Base-by-base conservation (phyloP, 2,113 vertebrate genomes). In the Heloderma charlesbogerti region DNA sequence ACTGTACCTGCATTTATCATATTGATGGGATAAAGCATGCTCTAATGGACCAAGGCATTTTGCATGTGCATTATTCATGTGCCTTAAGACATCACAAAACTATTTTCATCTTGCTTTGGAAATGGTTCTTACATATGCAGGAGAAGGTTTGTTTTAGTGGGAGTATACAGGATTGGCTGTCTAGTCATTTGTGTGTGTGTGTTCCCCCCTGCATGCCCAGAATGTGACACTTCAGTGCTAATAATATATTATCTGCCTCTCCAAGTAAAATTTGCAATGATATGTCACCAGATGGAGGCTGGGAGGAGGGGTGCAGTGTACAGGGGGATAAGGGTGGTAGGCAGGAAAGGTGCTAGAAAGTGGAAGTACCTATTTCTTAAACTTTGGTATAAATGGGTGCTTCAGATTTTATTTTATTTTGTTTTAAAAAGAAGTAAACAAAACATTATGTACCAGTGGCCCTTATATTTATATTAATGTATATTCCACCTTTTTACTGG, bases 1-100 rank as follows among this genome's bases (percentile, higher is more conserved):
- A 92, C 91, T 94, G 94, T 91, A 92, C 91, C 91, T 96, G 87
- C 92, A 95, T 96, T 97, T 96, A 95, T 97, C 96, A 95, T 85
- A 92, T 94, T 97, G 96, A 96, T 94, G 95, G 95, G 91, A 84
- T 92, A 88, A 93, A 94, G 54, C 96, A 94, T 45, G 93, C 91
- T 92, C 16, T 89, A 83, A 83, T 94, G 66, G 91, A 9, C 72
- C 34, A 88, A 94, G 94, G 93, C 93, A 63, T 93, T 95, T 90
- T 78, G 51, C 25, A 51, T 84, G 91, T 95, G 72, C 91, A 95
- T 97, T 96, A 95, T 96, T 97, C 94, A 95, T 96, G 89, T 80
- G 90, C 48, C 77, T 92, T 96, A 92, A 95, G 92, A 92, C 72
- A 89, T 72, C 92, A 69, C 87, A 37, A 88, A 94, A 87, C 90